phyloP scores from a whole-genome alignment of 2,888 invertebrate species.

The Caenorhabditis becei region DNA sequence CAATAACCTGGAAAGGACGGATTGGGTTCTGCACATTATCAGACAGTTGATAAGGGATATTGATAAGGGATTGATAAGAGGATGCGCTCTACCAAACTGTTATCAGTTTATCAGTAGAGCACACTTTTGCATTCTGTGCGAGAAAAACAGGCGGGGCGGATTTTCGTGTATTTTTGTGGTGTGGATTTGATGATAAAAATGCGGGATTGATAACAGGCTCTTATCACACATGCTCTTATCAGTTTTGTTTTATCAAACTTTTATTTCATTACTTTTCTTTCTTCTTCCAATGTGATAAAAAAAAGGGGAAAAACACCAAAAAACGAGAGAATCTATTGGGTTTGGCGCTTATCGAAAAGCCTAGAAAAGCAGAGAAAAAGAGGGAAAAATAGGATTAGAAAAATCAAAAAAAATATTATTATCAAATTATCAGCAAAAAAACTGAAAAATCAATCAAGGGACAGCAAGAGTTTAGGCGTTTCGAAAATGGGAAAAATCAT shows the following conservation, averaged over 20 bases:
- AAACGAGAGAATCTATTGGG: too few species aligned
- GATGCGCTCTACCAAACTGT: too few species aligned
- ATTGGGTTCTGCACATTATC: background rate
- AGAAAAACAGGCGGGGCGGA: background rate
- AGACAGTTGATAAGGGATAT: background rate
- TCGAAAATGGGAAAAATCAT: background rate
- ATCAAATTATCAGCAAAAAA: background rate
- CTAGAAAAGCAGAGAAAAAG: too few species aligned
- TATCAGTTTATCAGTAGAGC: background rate
- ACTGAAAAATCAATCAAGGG: background rate
- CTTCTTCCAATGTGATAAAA: too few species aligned
- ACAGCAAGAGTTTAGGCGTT: background rate
- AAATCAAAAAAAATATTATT: too few species aligned
- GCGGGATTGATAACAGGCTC: background rate
- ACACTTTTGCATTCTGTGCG: background rate
- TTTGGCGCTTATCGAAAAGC: too few species aligned
- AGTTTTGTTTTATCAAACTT: background rate
- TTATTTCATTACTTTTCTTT: background rate
- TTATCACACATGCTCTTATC: background rate
- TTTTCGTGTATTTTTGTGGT: background rate
- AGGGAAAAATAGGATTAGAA: too few species aligned
- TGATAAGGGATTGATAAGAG: background rate
- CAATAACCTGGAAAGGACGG: slow-evolving; percentile 92
- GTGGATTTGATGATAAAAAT: background rate
- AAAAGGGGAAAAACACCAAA: background rate